Evolutionary conservation across 2,113 vertebrate species (phyloP).

Genomic region (Desmodus rotundus): DNA sequence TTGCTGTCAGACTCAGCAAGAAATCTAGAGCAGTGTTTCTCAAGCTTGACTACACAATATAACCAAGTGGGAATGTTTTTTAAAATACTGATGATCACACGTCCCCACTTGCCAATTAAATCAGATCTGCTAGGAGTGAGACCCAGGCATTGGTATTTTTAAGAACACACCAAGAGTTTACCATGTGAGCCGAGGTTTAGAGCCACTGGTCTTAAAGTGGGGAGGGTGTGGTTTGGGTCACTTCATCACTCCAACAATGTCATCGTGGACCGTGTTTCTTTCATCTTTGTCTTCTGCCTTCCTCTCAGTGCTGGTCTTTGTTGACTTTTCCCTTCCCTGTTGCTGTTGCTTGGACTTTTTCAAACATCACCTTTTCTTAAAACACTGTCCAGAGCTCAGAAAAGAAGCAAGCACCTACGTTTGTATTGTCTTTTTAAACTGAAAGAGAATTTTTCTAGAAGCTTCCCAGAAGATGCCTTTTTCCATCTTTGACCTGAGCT

Average conservation of each 20-base stretch:
- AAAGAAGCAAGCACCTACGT: background rate
- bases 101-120: background rate
- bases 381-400: background rate
- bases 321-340: background rate
- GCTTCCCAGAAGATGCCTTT: background rate
- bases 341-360: background rate
- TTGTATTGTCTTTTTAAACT: background rate
- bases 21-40: background rate
- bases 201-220: background rate
- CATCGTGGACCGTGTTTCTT: background rate
- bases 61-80: background rate
- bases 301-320: background rate
- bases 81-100: background rate
- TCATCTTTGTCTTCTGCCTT: background rate
- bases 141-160: background rate
- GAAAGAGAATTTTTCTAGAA: background rate
- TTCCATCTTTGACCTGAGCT: background rate
- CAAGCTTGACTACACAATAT: background rate
- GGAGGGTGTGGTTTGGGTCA: background rate
- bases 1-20: background rate
- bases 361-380: background rate
- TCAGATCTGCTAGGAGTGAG: background rate
- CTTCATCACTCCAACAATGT: background rate
- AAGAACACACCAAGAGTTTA: background rate
- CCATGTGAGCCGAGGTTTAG: background rate